phyloP scores from a whole-genome alignment of 2,888 invertebrate species.

The Tipula helvola region DNA sequence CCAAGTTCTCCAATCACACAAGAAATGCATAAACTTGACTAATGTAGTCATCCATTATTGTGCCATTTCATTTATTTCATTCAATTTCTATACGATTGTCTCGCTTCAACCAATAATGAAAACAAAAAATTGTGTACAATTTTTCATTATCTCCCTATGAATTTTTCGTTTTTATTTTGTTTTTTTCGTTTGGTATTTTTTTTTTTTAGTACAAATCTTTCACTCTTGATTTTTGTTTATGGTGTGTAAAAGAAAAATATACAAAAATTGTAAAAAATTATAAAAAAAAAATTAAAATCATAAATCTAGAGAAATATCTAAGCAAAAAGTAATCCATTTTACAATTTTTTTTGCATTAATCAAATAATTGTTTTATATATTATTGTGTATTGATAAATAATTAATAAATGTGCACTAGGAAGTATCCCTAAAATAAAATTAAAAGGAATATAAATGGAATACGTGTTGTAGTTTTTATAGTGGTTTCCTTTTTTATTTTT shows the following conservation, averaged over 20 bases:
- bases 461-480: not conserved
- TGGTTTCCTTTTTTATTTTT: not conserved
- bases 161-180: not conserved
- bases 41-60: not conserved
- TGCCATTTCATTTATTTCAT: not conserved
- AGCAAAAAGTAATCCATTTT: not conserved
- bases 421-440: not conserved
- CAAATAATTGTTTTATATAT: not conserved
- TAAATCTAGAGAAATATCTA: not conserved
- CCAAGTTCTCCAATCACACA: not conserved
- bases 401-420: not conserved
- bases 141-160: not conserved
- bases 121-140: not conserved
- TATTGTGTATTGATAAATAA: not conserved
- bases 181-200: not conserved
- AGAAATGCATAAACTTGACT: not conserved
- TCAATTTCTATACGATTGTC: not conserved
- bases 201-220: constrained; percentile 7
- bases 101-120: not conserved
- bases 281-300: not conserved
- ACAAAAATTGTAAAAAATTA: not conserved
- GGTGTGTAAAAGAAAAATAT: not conserved
- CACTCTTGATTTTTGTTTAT: constrained; percentile 8
- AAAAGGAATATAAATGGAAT: not conserved
- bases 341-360: not conserved